Conservation (phyloP, 2,888 invertebrate genomes). For the Drosophila imparisetae region DNA sequence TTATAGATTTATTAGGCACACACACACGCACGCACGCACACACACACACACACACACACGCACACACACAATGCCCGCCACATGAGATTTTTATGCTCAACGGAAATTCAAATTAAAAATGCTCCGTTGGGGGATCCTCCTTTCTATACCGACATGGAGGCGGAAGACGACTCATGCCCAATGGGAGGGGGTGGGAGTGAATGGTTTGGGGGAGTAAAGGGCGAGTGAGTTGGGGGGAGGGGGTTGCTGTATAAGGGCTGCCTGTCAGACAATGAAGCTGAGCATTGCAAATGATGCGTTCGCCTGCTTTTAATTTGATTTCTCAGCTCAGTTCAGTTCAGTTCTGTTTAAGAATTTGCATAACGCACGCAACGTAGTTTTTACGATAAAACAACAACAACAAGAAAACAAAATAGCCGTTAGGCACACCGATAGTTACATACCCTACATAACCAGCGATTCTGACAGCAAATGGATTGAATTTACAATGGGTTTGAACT, state of each 20-base stretch:
- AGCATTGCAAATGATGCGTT: conserved; percentile 62
- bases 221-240: neutral
- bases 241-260: conserved; percentile 31
- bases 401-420: neutral
- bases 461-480: too few species aligned
- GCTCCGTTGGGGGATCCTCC: conserved; percentile 53
- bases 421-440: neutral
- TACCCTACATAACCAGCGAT: neutral
- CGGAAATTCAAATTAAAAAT: conserved; percentile 83
- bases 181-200: neutral
- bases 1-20: conserved; percentile 78
- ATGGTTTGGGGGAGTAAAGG: neutral
- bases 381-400: conserved; percentile 39
- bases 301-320: conserved; percentile 69
- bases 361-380: conserved; percentile 36
- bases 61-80: conserved; percentile 16
- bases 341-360: conserved; percentile 48
- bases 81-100: conserved; percentile 68
- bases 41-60: neutral
- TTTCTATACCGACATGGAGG: neutral
- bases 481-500: neutral
- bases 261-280: conserved; percentile 33
- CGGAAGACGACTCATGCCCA: conserved; percentile 5
- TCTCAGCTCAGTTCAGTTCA: conserved; percentile 46
- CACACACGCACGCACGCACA: conserved; percentile 27